Percentiles rank a stretch among this genome's conserved stretches.
Evolutionary conservation across 2,113 vertebrate genomes (phyloP).

Genomic region (Callaeas wilsoni): DNA sequence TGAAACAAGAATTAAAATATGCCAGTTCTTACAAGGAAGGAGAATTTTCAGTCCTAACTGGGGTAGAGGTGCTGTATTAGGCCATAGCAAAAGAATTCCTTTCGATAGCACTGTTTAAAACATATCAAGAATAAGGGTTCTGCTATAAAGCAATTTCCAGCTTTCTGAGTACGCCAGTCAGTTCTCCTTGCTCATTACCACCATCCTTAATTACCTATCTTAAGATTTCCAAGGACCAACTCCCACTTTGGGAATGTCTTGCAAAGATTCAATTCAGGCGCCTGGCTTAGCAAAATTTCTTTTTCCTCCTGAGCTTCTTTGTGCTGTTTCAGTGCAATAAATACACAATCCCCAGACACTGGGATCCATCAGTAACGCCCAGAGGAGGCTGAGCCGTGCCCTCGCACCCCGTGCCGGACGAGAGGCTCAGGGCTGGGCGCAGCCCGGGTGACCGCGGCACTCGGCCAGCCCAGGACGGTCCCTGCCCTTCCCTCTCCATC

Average conservation of each 20-base stretch:
- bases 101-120: background rate
- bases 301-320: background rate
- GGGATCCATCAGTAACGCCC: no score
- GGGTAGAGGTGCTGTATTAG: background rate
- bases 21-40: background rate
- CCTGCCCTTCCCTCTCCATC: no score
- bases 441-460: background rate
- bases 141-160: background rate
- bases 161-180: background rate
- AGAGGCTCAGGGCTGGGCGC: background rate
- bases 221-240: background rate
- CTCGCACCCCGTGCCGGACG: no score
- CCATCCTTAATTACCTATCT: background rate
- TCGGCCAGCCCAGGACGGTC: no score
- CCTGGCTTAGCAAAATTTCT: background rate
- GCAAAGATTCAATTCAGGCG: background rate
- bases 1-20: background rate
- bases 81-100: background rate
- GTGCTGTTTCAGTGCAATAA: background rate
- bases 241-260: background rate
- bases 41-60: background rate
- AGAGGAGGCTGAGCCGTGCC: no score
- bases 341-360: no score
- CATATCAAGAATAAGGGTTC: background rate
- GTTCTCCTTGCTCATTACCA: background rate